Base-by-base conservation (phyloP, 2,113 vertebrate genomes). In the Mesoclemmys tuberculata region DNA sequence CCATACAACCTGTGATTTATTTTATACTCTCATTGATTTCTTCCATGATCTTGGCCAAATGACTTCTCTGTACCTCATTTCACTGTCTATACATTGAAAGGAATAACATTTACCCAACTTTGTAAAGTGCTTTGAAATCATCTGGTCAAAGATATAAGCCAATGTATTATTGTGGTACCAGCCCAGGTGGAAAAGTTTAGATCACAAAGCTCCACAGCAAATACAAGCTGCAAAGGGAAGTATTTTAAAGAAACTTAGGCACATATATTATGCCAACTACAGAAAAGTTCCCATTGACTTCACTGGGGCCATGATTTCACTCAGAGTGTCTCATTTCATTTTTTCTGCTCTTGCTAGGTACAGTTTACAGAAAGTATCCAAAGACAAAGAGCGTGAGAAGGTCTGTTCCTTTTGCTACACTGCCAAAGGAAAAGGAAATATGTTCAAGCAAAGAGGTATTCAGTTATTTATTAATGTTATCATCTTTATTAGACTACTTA, bases 361-460 rank as follows among this genome's bases (percentile, higher is more conserved):
- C 94, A 0, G 89, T 98, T 29, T 98, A 97, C 84, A 98, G 88
- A 90, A 98, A 97, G 16, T 98, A 98, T 84, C 97, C 98, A 52
- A 95, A 92, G 84, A 29, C 91, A 89, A 92, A 10, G 24, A 22
- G 54, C 3, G 0, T 85, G 12, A 96, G 81, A 82, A 98, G 96
- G 55, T n/a, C 27, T 9, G 54, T 95, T 64, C 90, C 96, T 13
- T 94, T 93, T 44, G 56, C 97, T 35, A 82, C 82, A 6, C 85
- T 99, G 78, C 98, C 98, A 35, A 97, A 96, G 78, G 98, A 98
- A 49, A 98, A 99, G 74, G 97, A 97, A 31, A 79, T 98, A 58
- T 99, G 98, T 89, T 99, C 99, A 46, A 98, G 98, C 90, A 98
- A 97, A 96, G 97, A 97, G 98, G 99, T 99, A 97, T 38, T 85